Evolutionary conservation across 1,140 invertebrate species (phyloP), one percentile per base, ranked within the genome.

Genomic region (Xylocopa sonorina): DNA sequence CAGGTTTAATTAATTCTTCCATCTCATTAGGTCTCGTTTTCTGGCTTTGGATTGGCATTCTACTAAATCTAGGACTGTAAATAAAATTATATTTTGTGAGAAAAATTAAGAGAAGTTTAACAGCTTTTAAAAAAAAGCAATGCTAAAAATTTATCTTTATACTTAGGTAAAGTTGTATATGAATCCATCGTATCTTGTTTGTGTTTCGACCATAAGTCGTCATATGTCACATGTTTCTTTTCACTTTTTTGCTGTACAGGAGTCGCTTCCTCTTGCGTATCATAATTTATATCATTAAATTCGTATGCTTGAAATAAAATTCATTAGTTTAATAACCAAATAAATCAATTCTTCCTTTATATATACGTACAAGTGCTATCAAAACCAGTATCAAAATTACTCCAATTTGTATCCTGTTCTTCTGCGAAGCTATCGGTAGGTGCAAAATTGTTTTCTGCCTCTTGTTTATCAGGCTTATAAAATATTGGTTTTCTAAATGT

Each of bases 301-400:
- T 69, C 16, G 21, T 43, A 46, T 21, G 24, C 74, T 77, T 58
- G 3, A 50, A 69, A 41, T 18, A 48, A 38, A 76, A 32, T 27
- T 34, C 14, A 38, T 21, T n/a, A 41, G 38, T 1, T 38, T n/a
- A 7, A 41, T 21, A 0, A 21, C 6, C 21, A 14, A 2, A 10
- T 34, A 24, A 7, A 46, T 29, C 41, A 21, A n/a, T n/a, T n/a
- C n/a, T n/a, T n/a, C n/a, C n/a, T n/a, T n/a, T n/a, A n/a, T n/a
- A n/a, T n/a, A n/a, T n/a, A n/a, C n/a, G n/a, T 75, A 75, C 73
- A 10, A 66, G n/a, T 12, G 29, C 29, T 67, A 0, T 66, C 62
- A n/a, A 16, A 67, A 14, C 4, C 3, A 1, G 24, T 29, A 43
- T 55, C 48, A 21, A 16, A 18, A 32, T 24, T 34, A 27, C 7